These are phyloP conservation scores for Dipodomys ordii DNA, from an alignment of 2,113 vertebrate species.

Conservation along the genomic window DNA sequence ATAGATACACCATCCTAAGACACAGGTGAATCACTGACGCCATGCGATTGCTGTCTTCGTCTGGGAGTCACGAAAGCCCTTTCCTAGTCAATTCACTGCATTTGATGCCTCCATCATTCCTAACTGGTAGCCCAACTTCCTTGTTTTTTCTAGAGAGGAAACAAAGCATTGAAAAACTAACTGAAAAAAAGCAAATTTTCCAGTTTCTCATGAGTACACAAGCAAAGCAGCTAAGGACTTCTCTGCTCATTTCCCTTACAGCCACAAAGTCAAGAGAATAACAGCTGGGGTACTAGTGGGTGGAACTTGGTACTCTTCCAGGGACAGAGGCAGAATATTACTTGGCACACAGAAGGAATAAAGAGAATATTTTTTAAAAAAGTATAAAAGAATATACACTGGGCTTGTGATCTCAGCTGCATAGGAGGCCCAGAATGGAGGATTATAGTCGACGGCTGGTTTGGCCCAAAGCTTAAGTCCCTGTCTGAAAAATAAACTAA, in stretches of 20 bases:
- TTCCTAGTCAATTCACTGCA: background rate
- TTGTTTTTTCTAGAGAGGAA: background rate
- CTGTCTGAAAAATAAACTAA: too few species aligned
- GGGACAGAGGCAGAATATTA: background rate
- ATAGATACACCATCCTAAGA: background rate
- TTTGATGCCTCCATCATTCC: background rate
- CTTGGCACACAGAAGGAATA: background rate
- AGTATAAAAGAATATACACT: background rate
- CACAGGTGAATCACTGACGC: too few species aligned
- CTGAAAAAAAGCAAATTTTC: background rate
- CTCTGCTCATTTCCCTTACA: background rate
- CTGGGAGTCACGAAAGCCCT: background rate
- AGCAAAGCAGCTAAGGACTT: background rate
- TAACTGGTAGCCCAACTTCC: background rate
- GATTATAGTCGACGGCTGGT: too few species aligned
- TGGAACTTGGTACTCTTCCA: background rate
- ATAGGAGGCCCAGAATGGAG: too few species aligned
- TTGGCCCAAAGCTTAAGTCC: too few species aligned
- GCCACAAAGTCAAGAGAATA: background rate
- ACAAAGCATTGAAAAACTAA: background rate
- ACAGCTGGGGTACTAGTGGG: background rate
- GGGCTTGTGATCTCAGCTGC: too few species aligned
- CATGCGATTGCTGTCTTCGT: rapidly evolving
- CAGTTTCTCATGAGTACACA: background rate
- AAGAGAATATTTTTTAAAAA: background rate